A percentile compares a stretch with the other conserved stretches of the same genome.
phyloP scores from a whole-genome alignment of 2,888 invertebrate species.

The Ariolimax columbianus region DNA sequence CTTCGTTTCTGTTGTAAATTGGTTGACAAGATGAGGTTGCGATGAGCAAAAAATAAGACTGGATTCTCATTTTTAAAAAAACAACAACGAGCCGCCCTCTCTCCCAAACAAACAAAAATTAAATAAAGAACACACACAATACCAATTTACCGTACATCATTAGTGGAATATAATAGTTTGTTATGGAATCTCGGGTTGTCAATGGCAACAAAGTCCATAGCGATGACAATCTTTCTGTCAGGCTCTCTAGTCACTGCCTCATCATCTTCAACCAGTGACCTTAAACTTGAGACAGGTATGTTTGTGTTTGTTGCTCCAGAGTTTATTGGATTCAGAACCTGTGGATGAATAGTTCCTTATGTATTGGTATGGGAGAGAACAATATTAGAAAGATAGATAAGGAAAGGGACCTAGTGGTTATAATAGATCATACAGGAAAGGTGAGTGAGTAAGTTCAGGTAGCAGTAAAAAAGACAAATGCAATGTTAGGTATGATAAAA shows the following conservation, averaged over 20 bases:
- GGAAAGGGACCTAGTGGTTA: no score
- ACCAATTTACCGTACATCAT: constrained; percentile 80
- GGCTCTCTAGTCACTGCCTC: constrained; percentile 73
- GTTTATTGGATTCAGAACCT: constrained; percentile 36
- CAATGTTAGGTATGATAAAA: no score
- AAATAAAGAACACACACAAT: neutral
- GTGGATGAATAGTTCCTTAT: neutral
- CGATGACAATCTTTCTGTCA: constrained; percentile 89
- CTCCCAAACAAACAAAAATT: neutral
- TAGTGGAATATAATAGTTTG: constrained; percentile 80
- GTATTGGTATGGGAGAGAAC: no score
- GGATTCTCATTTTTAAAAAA: no score
- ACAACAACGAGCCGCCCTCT: neutral
- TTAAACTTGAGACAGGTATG: constrained; percentile 70
- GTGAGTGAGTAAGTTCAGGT: no score
- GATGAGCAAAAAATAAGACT: no score
- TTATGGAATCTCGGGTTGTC: constrained; percentile 90
- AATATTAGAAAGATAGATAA: no score
- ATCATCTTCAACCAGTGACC: constrained; percentile 81
- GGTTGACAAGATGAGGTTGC: no score
- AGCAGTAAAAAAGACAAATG: no score
- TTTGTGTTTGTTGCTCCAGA: neutral
- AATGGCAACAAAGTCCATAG: constrained; percentile 91
- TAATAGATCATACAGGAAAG: no score
- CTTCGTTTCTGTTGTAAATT: no score